Base-by-base conservation (phyloP, 2,797 vertebrate species). In the Coilia nasus region DNA sequence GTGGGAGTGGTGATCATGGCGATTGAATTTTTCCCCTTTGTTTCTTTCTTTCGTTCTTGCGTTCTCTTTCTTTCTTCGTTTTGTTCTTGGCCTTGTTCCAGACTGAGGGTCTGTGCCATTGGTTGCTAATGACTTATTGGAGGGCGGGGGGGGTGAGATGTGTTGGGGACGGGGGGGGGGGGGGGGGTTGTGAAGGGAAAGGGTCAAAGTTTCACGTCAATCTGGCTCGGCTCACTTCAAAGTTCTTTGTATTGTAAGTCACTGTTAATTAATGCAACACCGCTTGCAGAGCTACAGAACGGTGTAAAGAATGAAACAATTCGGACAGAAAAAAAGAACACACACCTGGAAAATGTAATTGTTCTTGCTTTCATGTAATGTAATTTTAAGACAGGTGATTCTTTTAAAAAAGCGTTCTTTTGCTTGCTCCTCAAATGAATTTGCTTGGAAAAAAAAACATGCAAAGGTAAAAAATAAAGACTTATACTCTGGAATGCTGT, bases 191-290 rank as follows among this genome's bases (percentile, higher is more conserved):
- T 19, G 71, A 78, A 75, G 15, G 28, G 67, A 75, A 17, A 75
- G 35, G 93, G 93, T 93, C 91, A 94, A 91, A 93, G 93, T 93
- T 95, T 92, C 90, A 91, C 87, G 92, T 95, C 93, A 93, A 90
- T 93, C 93, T 93, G 94, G 94, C 93, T 92, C 90, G 88, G 50
- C 91, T 90, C 88, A 80, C 92, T 94, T 94, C 93, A 95, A 93
- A 94, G 92, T 91, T 92, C 93, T 95, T 95, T 93, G 94, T 94
- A 93, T 93, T 92, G 89, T 95, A 95, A 95, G 96, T 95, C 96
- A 95, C 87, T 95, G 94, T 95, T 95, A 95, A 96, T 95, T 95
- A 94, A 94, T 94, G 93, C 94, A 93, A 94, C 90, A 90, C 88
- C 91, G 90, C 94, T 94, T 91, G 93, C 88, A 15, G 93, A 90